Evolutionary conservation across 2,888 invertebrate genomes (phyloP).

Genomic region (Idaea biselata): DNA sequence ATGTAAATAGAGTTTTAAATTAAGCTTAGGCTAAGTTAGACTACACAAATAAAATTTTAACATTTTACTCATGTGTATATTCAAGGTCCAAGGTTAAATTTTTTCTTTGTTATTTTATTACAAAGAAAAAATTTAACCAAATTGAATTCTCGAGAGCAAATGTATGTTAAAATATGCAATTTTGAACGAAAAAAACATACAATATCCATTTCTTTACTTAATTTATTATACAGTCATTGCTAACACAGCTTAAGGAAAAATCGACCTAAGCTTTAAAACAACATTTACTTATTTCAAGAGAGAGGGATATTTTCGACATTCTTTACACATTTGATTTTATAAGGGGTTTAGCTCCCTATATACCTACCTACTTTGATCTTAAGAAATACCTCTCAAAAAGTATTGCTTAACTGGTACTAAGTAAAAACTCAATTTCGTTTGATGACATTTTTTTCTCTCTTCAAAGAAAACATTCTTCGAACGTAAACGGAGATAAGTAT

Average conservation of each 20-base stretch:
- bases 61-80: not conserved
- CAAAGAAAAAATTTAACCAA: not conserved
- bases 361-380: slow-evolving; percentile 33
- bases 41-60: not conserved
- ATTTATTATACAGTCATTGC: slow-evolving; percentile 6
- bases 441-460: slow-evolving; percentile 32
- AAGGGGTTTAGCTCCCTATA: slow-evolving; percentile 15
- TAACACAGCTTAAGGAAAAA: slow-evolving; percentile 1
- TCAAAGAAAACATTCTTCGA: slow-evolving; percentile 32
- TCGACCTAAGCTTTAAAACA: slow-evolving; percentile 9
- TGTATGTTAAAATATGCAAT: not conserved
- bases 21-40: too few species aligned
- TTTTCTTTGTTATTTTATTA: too few species aligned
- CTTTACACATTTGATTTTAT: slow-evolving; percentile 19
- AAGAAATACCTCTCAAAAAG: slow-evolving; percentile 19
- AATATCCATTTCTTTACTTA: slow-evolving; percentile 11
- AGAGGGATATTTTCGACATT: slow-evolving; percentile 14
- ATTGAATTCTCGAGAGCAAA: not conserved
- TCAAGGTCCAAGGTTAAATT: not conserved
- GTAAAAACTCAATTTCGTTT: slow-evolving; percentile 39
- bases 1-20: too few species aligned
- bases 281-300: slow-evolving; percentile 20
- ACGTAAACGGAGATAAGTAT: slow-evolving; percentile 29
- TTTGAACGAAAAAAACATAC: not conserved
- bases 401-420: slow-evolving; percentile 31